A percentile compares a stretch with the other conserved stretches of the same genome.
Conservation (phyloP, 2,113 vertebrate species). For the Pseudopipra pipra region DNA sequence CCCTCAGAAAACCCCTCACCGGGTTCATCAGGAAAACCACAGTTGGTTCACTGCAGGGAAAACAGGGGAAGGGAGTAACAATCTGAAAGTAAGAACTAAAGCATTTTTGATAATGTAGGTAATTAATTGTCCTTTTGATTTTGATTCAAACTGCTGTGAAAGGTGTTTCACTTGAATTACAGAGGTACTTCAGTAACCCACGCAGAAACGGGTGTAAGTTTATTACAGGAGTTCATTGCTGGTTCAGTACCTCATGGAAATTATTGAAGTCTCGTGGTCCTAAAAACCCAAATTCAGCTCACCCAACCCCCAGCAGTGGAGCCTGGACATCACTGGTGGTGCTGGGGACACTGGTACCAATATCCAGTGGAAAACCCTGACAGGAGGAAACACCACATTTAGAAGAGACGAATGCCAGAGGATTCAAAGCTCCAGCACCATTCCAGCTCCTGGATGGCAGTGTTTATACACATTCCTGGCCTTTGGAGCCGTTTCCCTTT, state of each 20-base stretch:
- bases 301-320: background rate
- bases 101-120: background rate
- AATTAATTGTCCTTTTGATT: background rate
- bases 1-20: background rate
- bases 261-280: background rate
- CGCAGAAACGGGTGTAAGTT: background rate
- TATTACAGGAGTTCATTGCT: background rate
- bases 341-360: background rate
- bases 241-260: background rate
- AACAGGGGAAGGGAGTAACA: background rate
- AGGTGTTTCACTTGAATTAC: background rate
- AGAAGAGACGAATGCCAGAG: background rate
- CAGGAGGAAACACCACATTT: background rate
- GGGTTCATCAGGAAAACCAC: background rate
- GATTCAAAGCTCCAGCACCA: background rate
- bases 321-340: background rate
- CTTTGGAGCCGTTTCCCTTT: background rate
- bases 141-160: background rate
- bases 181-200: background rate
- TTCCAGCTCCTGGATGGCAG: background rate
- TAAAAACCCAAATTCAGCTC: background rate
- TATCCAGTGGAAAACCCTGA: background rate
- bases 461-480: background rate
- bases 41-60: background rate
- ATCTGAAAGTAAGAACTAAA: constrained; percentile 3